These are phyloP conservation scores for Tarsius wallacei DNA, from an alignment of 2,797 vertebrate species.

Conservation along the genomic window DNA sequence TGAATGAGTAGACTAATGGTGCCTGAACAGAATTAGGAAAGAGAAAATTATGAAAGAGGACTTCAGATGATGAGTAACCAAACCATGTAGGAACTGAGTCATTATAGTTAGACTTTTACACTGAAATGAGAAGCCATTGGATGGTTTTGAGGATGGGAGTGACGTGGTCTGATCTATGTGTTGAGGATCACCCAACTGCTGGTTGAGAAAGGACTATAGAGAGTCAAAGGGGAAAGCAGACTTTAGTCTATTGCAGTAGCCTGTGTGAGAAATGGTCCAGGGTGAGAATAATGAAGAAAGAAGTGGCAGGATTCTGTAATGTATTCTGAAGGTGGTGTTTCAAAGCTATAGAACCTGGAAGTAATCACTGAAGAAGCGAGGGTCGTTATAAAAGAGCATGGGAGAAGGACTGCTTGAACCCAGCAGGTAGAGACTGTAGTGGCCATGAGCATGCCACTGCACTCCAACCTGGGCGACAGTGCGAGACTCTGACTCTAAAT, in stretches of 20 bases:
- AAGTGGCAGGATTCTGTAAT: neutral
- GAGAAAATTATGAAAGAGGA: neutral
- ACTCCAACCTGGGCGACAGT: too few species aligned
- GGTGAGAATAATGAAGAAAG: neutral
- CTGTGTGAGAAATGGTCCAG: neutral
- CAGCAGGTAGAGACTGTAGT: too few species aligned
- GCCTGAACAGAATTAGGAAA: neutral
- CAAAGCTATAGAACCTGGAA: slow-evolving; percentile 2
- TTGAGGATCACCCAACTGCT: neutral
- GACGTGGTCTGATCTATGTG: neutral
- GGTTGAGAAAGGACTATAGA: neutral
- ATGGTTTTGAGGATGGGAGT: neutral
- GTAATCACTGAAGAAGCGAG: neutral
- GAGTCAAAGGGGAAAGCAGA: neutral
- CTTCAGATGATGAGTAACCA: neutral
- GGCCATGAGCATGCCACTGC: too few species aligned
- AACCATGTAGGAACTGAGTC: neutral
- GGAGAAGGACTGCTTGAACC: too few species aligned
- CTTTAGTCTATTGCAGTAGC: neutral
- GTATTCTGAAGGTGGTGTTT: neutral
- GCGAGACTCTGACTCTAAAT: too few species aligned
- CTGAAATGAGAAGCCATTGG: neutral
- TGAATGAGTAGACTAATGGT: neutral
- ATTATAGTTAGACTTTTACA: neutral
- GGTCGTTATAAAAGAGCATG: neutral